phyloP scores from a whole-genome alignment of 1,140 invertebrate species.

The Cotesia glomerata region DNA sequence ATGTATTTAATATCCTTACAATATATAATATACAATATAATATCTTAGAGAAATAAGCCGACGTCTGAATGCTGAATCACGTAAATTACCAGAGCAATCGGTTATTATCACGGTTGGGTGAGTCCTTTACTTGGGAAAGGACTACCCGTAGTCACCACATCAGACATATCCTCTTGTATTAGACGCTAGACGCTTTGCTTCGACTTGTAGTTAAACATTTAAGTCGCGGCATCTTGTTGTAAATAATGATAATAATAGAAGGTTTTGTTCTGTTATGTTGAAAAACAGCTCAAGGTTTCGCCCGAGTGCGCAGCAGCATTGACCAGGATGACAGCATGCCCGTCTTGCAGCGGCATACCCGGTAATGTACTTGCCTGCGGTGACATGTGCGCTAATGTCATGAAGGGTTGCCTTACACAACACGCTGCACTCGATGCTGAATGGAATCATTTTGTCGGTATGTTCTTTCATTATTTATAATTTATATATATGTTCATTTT shows the following conservation, averaged over 20 bases:
- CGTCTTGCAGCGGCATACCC: slow-evolving; percentile 77
- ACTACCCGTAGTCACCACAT: too few relatives aligned
- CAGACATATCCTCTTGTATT: too few relatives aligned
- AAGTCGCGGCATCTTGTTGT: too few relatives aligned
- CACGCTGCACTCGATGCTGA: slow-evolving; percentile 82
- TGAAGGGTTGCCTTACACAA: slow-evolving; percentile 86
- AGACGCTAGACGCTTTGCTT: too few relatives aligned
- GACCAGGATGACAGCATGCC: slow-evolving; percentile 86
- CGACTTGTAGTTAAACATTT: background rate
- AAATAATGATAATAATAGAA: slow-evolving; percentile 2
- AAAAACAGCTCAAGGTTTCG: slow-evolving; percentile 53
- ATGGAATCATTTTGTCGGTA: slow-evolving; percentile 93
- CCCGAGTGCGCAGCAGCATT: slow-evolving; percentile 79
- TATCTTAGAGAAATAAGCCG: too few relatives aligned
- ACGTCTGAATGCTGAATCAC: too few relatives aligned
- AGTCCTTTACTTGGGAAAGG: background rate
- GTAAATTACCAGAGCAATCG: background rate
- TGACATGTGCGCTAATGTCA: slow-evolving; percentile 87
- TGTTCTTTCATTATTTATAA: slow-evolving; percentile 52
- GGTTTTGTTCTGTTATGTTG: slow-evolving; percentile 27
- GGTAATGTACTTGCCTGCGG: slow-evolving; percentile 78
- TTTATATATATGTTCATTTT: background rate
- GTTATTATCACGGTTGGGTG: background rate
- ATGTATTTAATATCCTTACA: slow-evolving; percentile 46
- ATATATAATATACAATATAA: background rate